Base-by-base conservation (phyloP, 2,888 invertebrate species). In the Lasioglossum calceatum region DNA sequence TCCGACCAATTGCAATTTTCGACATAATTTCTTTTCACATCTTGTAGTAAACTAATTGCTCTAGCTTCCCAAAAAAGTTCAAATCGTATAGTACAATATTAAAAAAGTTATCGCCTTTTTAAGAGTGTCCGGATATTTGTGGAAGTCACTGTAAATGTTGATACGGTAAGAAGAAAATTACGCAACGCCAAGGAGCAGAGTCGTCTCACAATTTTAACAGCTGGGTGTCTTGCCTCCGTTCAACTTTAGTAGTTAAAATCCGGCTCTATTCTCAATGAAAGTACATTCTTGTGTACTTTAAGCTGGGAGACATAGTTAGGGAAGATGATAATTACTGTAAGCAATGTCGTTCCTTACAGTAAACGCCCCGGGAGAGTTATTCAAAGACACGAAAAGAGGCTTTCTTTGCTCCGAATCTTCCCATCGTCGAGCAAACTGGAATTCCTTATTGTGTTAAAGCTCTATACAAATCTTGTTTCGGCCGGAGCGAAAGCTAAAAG, bases 401-500 rank as follows among this genome's bases (percentile, higher is more conserved):
- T 75, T 47, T 27, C 58, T 44, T 72, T 36, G n/a, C 36, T 44
- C 14, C 27, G 27, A n/a, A 16, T 44, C 74, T 84, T 58, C 1
- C 36, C 32, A 16, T 74, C n/a, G 14, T 12, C 36, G n/a, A 44
- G 47, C 64, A 8, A 67, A 71, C 74, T n/a, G 47, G 44, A 75
- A 76, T 50, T 61, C 64, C 47, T 85, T 79, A 86, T 86, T 86
- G 72, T 81, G 75, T 85, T 58, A 72, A 47, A 85, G 81, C 64
- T 36, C 64, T 61, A 67, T 72, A 72, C 36, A 81, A 86, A 86
- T 80, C 86, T 75, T 5, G 74, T 81, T 77, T 84, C 80, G 5
- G 39, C n/a, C 47, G 27, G 7, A 16, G 70, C 73, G 79, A 77
- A 44, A 39, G 54, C 19, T 71, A 23, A 72, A 76, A 50, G 10